Percentiles rank a stretch among this genome's conserved stretches.
These are phyloP conservation scores for Operophtera brumata DNA, from an alignment of 2,888 invertebrate genomes.

Conservation along the genomic window DNA sequence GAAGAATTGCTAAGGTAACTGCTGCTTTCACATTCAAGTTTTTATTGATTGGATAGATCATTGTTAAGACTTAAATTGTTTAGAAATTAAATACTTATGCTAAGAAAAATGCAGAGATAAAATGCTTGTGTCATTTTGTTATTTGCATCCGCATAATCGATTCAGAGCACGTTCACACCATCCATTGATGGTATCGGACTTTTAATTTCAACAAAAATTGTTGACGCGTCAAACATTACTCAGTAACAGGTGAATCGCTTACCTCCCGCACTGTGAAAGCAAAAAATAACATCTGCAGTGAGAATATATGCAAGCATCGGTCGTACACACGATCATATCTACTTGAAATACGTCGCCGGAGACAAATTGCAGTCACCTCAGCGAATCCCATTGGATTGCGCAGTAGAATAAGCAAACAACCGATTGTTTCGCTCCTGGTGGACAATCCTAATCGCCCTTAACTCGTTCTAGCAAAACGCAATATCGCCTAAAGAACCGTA, in stretches of 20 bases:
- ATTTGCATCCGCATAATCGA: slow-evolving; percentile 28
- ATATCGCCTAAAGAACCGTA: slow-evolving; percentile 55
- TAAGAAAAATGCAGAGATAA: not conserved
- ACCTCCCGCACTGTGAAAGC: slow-evolving; percentile 60
- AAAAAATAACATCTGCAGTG: slow-evolving; percentile 71
- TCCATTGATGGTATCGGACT: slow-evolving; percentile 57
- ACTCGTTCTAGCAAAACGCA: slow-evolving; percentile 40
- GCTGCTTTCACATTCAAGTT: too few species aligned
- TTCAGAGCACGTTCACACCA: slow-evolving; percentile 57
- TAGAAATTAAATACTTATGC: too few species aligned
- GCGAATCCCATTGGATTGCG: slow-evolving; percentile 48
- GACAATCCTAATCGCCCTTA: slow-evolving; percentile 53
- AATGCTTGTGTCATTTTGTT: not conserved
- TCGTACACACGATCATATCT: slow-evolving; percentile 75
- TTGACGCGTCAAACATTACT: slow-evolving; percentile 59
- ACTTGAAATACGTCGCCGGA: slow-evolving; percentile 68
- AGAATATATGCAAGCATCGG: slow-evolving; percentile 67
- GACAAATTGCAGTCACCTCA: slow-evolving; percentile 78
- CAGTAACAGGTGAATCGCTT: slow-evolving; percentile 69
- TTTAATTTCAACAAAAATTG: slow-evolving; percentile 71
- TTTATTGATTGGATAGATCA: too few species aligned
- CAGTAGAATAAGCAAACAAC: slow-evolving; percentile 55
- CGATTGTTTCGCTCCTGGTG: slow-evolving; percentile 53
- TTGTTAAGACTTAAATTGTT: too few species aligned
- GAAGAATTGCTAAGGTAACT: too few species aligned